Evolutionary conservation across 2,797 vertebrate species (phyloP), one percentile per base, ranked within the genome.

Genomic region (Cephalopachus bancanus): DNA sequence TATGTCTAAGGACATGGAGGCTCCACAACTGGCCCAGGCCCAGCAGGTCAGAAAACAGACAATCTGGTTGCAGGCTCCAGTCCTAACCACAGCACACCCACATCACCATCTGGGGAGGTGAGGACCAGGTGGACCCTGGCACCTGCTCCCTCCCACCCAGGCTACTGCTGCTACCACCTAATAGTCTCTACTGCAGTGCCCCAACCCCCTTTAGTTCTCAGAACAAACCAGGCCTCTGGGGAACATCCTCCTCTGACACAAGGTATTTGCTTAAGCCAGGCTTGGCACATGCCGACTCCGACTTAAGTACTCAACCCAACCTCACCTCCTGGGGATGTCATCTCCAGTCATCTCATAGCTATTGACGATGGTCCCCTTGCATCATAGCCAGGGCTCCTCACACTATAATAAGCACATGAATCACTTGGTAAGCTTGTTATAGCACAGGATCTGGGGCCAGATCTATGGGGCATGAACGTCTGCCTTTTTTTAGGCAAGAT

Each of bases 51-150:
- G 33, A 80, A 30, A 30, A 33, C 26, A 86, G n/a, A 24, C 11
- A 22, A 7, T 22, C 30, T 67, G 57, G 4, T 33, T 78, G 30
- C 3, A 83, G 72, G 75, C 57, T 59, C 49, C 37, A 17, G 2
- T 51, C 37, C 26, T 1, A 83, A 26, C 37, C 7, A 7, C 11
- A 30, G 22, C 15, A 7, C 24, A 20, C 14, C 22, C 59, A 62
- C 7, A 44, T 10, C 16, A 53, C 1, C 26, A 28, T 15, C 4
- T n/a, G 12, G 44, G 26, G 10, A 75, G 17, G 3, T 0, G 1
- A 83, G 26, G n/a, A 49, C 30, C n/a, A 26, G 20, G 49, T 19
- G 26, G 30, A 81, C 10, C 16, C 16, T 6, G 5, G 22, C n/a
- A 30, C 8, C 10, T 78, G 7, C 22, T 51, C 11, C 37, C 19